Base-by-base conservation (phyloP, 30 jellyfish, hydroid and myxozoan genomes). In the Chrysaora quinquecirrha region DNA sequence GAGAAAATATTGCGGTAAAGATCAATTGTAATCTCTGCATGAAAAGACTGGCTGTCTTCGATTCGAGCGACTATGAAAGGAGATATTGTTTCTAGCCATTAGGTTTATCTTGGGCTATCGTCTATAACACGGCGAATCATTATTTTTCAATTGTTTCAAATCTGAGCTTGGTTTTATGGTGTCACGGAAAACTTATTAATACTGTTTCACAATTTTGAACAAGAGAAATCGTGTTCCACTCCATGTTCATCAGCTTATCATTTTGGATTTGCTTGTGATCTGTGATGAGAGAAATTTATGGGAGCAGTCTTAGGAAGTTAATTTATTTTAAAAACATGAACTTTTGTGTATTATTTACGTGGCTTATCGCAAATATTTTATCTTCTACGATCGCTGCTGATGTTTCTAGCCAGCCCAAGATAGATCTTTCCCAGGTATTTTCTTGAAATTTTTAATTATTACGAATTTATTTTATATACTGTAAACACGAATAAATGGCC, bases 81-180 rank as follows among this genome's bases (percentile, higher is more conserved):
- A 9, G 68, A 52, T 52, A 52, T 52, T 52, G 29, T 52, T 52
- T 3, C 29, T 20, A 2, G 29, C 68, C 29, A 20, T 52, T 52
- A 52, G 68, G 68, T 52, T 52, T 52, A 52, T 52, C 68, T 16
- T 10, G 68, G 68, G 68, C 68, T 16, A 52, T 52, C 68, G 54
- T 38, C 54, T 38, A 38, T 38, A 38, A 38, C 54, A 38, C 54
- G 54, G 14, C 14, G 14, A 38, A 38, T 38, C 6, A 38, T 38
- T 14, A 38, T 14, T 38, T 38, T n/a, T n/a, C n/a, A n/a, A n/a
- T n/a, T n/a, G n/a, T n/a, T n/a, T n/a, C n/a, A 43, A 9, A 43
- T 6, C 16, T 43, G 58, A 6, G 16, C 16, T 6, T 43, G 58
- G 58, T 43, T 43, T 43, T 43, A 6, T 16, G 9, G 58, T 43